Evolutionary conservation across 2,888 invertebrate species (phyloP).

Genomic region (Ischnus inquisitorius): DNA sequence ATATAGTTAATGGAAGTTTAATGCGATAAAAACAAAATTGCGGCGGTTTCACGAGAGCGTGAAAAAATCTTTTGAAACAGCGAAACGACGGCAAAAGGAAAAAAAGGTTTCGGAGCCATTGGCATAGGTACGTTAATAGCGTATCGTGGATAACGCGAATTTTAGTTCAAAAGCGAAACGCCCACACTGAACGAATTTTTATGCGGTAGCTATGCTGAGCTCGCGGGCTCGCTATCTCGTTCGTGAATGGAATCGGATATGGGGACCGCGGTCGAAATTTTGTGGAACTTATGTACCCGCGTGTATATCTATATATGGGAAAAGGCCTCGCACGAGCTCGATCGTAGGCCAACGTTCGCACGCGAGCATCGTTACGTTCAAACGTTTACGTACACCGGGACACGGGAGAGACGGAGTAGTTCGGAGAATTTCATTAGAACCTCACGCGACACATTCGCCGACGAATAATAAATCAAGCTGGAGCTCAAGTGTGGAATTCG

Average conservation of each 20-base stretch:
- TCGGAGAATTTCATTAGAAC: constrained; percentile 43
- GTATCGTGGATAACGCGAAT: background rate
- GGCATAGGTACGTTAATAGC: too few relatives aligned
- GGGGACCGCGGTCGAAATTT: constrained; percentile 42
- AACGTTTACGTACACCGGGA: constrained; percentile 1
- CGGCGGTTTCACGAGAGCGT: too few relatives aligned
- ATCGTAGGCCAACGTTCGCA: constrained; percentile 16
- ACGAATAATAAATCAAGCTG: constrained; percentile 51
- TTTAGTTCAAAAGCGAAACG: constrained; percentile 29
- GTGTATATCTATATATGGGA: background rate
- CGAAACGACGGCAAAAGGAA: too few relatives aligned
- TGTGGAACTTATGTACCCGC: constrained; percentile 19
- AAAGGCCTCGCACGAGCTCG: background rate
- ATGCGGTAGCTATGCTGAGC: background rate
- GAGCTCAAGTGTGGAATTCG: constrained; percentile 7
- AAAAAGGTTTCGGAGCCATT: too few relatives aligned
- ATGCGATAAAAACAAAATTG: background rate
- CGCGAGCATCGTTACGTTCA: constrained; percentile 13
- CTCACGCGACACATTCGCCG: constrained; percentile 34
- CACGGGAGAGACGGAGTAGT: background rate
- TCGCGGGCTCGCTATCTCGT: constrained; percentile 17
- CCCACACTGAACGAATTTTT: constrained; percentile 33
- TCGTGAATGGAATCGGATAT: constrained; percentile 55
- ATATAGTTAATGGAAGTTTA: constrained; percentile 13
- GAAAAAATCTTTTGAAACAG: too few relatives aligned